phyloP scores from a whole-genome alignment of 2,113 vertebrate species.

The Ictalurus punctatus region DNA sequence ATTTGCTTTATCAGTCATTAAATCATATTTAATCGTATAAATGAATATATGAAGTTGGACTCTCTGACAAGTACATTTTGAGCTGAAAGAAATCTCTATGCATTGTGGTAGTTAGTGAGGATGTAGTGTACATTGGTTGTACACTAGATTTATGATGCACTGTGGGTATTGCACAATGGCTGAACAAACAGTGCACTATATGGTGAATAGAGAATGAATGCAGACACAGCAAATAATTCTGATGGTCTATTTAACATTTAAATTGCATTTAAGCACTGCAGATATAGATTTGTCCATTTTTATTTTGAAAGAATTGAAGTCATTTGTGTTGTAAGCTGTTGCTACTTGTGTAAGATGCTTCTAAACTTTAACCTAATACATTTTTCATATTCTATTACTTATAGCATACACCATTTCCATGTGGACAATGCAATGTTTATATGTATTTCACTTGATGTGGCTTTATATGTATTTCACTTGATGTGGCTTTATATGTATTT shows the following conservation, averaged over 20 bases:
- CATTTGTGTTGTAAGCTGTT: not conserved
- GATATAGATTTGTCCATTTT: not conserved
- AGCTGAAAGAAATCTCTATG: not conserved
- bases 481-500: slow-evolving; percentile 5
- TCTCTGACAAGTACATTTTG: not conserved
- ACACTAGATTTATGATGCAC: not conserved
- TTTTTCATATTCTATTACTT: not conserved
- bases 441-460: not conserved
- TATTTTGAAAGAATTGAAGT: not conserved
- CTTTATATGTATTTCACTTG: slow-evolving; percentile 5
- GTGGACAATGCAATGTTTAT: not conserved
- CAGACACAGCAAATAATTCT: not conserved
- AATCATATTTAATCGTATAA: not conserved
- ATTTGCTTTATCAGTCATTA: not conserved
- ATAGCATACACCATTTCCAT: not conserved
- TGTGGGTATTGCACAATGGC: not conserved
- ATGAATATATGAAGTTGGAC: not conserved
- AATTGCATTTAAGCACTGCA: not conserved
- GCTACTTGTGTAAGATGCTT: not conserved
- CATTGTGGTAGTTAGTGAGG: not conserved
- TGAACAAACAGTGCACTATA: not conserved
- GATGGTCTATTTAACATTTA: not conserved
- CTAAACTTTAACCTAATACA: not conserved
- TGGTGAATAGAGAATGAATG: not conserved
- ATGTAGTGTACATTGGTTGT: not conserved